Percentiles rank a stretch among this genome's conserved stretches.
phyloP scores from a whole-genome alignment of 2,888 invertebrate species.

The Panopea generosa region DNA sequence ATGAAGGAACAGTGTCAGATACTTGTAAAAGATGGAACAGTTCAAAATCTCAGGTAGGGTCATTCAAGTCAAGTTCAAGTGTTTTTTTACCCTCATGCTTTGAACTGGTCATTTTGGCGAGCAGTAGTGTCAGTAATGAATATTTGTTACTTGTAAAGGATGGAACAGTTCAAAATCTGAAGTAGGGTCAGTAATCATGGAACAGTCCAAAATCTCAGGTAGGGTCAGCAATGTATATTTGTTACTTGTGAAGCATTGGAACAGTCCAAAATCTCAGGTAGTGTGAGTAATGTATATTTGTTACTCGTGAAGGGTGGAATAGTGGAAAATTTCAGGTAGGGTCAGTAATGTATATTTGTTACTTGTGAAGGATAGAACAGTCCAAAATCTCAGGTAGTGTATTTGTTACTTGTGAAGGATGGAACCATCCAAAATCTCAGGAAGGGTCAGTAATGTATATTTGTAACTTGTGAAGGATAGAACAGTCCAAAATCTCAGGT shows the following conservation, averaged over 20 bases:
- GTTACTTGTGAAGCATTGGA: too few relatives aligned
- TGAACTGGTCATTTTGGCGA: slow-evolving; percentile 73
- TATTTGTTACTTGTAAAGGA: slow-evolving; percentile 75
- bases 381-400: slow-evolving; percentile 75
- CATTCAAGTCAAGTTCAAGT: too few relatives aligned
- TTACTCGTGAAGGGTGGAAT: slow-evolving; percentile 78
- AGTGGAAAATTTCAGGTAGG: too few relatives aligned
- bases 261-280: slow-evolving; percentile 73
- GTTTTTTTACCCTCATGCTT: too few relatives aligned
- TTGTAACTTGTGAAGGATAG: too few relatives aligned
- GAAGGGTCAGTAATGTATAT: too few relatives aligned
- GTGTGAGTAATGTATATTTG: slow-evolving; percentile 72
- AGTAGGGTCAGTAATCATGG: too few relatives aligned
- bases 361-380: too few relatives aligned
- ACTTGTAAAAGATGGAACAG: slow-evolving; percentile 78
- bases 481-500: slow-evolving; percentile 69
- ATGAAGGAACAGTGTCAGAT: slow-evolving; percentile 72
- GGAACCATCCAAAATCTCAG: too few relatives aligned
- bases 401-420: slow-evolving; percentile 74
- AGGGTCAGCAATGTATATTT: too few relatives aligned
- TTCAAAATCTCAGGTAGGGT: slow-evolving; percentile 75
- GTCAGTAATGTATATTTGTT: too few relatives aligned
- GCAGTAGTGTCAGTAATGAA: slow-evolving; percentile 71
- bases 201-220: slow-evolving; percentile 74
- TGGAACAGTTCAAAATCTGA: too few relatives aligned